Percentiles rank a stretch among this genome's conserved stretches.
These are phyloP conservation scores for Pissodes strobi DNA, from an alignment of 1,140 invertebrate genomes.

Conservation along the genomic window DNA sequence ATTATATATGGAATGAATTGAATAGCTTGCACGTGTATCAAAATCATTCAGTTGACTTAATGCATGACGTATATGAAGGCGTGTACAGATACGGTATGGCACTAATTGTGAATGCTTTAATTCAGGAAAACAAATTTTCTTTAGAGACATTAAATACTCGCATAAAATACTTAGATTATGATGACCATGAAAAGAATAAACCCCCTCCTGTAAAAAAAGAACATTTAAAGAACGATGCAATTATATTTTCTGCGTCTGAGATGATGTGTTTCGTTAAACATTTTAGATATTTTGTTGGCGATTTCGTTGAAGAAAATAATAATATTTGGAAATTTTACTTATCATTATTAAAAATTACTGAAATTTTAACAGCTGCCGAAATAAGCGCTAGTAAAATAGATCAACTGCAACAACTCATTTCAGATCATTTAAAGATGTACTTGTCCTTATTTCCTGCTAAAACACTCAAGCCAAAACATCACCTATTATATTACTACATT, in stretches of 20 bases:
- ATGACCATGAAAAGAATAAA: not conserved
- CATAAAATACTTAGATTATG: slow-evolving; percentile 4
- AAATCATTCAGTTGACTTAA: slow-evolving; percentile 12
- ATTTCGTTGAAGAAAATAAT: too few species aligned
- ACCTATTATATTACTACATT: too few species aligned
- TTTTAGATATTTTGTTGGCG: slow-evolving; percentile 1
- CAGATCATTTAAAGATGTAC: too few species aligned
- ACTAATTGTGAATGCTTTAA: slow-evolving; percentile 1
- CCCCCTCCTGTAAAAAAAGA: slow-evolving; percentile 11
- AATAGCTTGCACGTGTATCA: slow-evolving; percentile 6
- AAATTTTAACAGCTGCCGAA: too few species aligned
- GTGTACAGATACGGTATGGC: slow-evolving; percentile 5
- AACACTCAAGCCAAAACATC: too few species aligned
- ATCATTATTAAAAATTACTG: too few species aligned
- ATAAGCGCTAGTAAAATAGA: too few species aligned
- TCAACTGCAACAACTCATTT: too few species aligned
- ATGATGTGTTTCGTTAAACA: not conserved
- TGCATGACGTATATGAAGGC: slow-evolving; percentile 14
- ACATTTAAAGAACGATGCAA: too few species aligned
- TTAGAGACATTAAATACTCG: slow-evolving; percentile 1
- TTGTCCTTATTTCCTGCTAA: too few species aligned
- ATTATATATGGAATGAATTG: slow-evolving; percentile 9
- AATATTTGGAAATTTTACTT: too few species aligned
- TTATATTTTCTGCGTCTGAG: too few species aligned
- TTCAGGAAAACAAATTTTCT: slow-evolving; percentile 5